Conservation (phyloP, 2,113 vertebrate genomes). For the Hippolais icterina region DNA sequence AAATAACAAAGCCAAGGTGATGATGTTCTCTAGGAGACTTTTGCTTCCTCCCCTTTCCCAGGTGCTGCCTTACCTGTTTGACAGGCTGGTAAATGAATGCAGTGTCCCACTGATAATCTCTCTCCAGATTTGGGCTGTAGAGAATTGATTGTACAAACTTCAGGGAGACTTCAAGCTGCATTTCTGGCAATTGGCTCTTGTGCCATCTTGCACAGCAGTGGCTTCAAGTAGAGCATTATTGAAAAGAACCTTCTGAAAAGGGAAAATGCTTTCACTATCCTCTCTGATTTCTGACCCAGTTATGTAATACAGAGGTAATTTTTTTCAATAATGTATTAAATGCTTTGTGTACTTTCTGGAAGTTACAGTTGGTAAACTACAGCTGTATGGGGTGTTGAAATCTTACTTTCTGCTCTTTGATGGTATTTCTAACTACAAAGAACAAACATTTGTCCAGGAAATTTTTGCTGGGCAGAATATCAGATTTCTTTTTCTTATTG, state of each 20-base stretch:
- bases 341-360: not conserved
- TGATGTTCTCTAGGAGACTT: conserved; percentile 7
- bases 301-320: not conserved
- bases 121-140: not conserved
- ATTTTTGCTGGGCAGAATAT: not conserved
- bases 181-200: not conserved
- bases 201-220: not conserved
- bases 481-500: not conserved
- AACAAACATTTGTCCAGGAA: not conserved
- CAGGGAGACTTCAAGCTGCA: not conserved
- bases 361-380: not conserved
- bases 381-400: not conserved
- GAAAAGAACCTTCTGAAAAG: not conserved
- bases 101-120: conserved; percentile 6
- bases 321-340: not conserved
- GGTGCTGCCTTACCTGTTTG: conserved; percentile 25
- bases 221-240: not conserved
- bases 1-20: conserved; percentile 2
- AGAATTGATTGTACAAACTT: not conserved
- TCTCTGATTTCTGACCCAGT: not conserved
- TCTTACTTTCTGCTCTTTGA: not conserved
- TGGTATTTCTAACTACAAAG: not conserved
- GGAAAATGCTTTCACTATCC: not conserved
- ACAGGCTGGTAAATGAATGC: not conserved
- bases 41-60: not conserved